Conservation (phyloP, 2,888 invertebrate species). For the Philereme vetulata region DNA sequence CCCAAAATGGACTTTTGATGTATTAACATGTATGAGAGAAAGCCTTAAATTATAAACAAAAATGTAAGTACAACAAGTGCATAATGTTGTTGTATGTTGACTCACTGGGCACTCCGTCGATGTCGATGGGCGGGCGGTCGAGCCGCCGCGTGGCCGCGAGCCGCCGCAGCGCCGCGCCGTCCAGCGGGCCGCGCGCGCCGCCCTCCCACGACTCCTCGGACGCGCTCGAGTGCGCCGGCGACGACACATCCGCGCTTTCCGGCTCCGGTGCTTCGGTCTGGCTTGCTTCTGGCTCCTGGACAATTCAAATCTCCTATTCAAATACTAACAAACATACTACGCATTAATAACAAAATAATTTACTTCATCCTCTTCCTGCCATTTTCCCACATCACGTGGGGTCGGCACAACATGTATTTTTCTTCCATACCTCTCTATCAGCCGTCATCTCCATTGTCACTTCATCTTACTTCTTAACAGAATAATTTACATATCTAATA, state of each 20-base stretch:
- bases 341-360: too few relatives aligned
- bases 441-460: too few relatives aligned
- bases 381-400: too few relatives aligned
- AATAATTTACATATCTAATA: too few relatives aligned
- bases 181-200: constrained; percentile 87
- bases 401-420: too few relatives aligned
- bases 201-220: constrained; percentile 83
- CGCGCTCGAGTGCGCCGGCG: constrained; percentile 69
- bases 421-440: too few relatives aligned
- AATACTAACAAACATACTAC: background rate
- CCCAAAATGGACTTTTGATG: too few relatives aligned
- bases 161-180: constrained; percentile 92
- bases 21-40: too few relatives aligned
- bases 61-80: background rate
- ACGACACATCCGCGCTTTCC: constrained; percentile 30
- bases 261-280: constrained; percentile 5
- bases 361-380: too few relatives aligned
- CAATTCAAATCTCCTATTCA: background rate
- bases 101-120: constrained; percentile 68
- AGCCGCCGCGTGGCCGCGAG: constrained; percentile 67
- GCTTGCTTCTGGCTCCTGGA: constrained; percentile 20
- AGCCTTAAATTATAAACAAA: background rate
- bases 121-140: constrained; percentile 50
- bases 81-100: background rate
- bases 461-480: too few relatives aligned